Conservation (phyloP, 2,888 invertebrate species). For the Leptopilina syphax region DNA sequence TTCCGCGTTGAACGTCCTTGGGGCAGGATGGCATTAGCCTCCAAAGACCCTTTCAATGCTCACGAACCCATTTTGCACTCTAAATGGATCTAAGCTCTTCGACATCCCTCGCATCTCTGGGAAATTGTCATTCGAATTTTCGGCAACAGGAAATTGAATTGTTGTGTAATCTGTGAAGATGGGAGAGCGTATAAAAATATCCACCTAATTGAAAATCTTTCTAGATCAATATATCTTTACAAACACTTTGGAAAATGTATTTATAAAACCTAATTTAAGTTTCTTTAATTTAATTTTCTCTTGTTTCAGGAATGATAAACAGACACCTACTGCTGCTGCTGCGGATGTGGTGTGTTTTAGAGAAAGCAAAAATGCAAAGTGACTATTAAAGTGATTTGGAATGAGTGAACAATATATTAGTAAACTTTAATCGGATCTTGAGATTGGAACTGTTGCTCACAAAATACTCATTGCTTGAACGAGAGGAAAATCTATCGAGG, state of each 20-base stretch:
- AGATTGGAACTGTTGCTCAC: background rate
- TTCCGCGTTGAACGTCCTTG: slow-evolving; percentile 22
- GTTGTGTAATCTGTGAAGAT: slow-evolving; percentile 35
- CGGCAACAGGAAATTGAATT: slow-evolving; percentile 40
- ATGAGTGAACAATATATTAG: background rate
- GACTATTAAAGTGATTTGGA: slow-evolving; percentile 1
- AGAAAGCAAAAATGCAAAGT: slow-evolving; percentile 5
- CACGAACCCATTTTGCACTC: slow-evolving; percentile 26
- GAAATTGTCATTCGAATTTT: slow-evolving; percentile 36
- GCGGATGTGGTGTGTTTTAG: slow-evolving; percentile 11
- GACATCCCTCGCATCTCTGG: slow-evolving; percentile 33
- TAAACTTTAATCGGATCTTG: background rate
- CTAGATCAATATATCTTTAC: background rate
- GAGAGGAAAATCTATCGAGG: background rate
- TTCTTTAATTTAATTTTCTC: background rate
- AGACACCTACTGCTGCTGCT: background rate
- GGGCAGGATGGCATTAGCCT: background rate
- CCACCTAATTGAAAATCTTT: background rate
- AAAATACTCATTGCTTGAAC: background rate
- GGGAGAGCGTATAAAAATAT: slow-evolving; percentile 2
- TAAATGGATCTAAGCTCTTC: slow-evolving; percentile 37
- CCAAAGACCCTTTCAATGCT: slow-evolving; percentile 26
- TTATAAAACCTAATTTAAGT: no score
- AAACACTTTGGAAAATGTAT: no score
- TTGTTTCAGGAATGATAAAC: slow-evolving; percentile 25